Conservation (phyloP, 2,113 vertebrate species). For the Eonycteris spelaea region DNA sequence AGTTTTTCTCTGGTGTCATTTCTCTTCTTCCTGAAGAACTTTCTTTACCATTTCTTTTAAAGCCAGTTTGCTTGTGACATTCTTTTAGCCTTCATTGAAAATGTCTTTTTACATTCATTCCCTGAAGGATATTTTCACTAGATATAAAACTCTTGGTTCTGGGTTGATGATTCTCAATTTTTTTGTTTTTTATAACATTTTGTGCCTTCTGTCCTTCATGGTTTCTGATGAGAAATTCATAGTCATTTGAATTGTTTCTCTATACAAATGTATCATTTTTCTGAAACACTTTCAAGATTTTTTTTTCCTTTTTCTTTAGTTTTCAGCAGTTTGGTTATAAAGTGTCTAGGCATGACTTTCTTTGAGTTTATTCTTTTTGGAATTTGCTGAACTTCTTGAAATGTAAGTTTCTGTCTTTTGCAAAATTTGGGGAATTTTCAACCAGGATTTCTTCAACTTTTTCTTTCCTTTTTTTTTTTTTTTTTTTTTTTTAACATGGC, state of each 20-base stretch:
- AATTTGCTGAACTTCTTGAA: slow-evolving; percentile 16
- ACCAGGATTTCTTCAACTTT: background rate
- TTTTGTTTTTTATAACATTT: background rate
- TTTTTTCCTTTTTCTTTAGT: background rate
- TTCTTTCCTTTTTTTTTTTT: background rate
- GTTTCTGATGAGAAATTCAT: background rate
- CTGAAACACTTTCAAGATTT: background rate
- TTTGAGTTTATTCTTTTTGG: background rate
- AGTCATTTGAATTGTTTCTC: background rate
- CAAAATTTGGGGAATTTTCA: background rate
- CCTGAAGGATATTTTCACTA: slow-evolving; percentile 20
- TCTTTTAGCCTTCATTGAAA: slow-evolving; percentile 3
- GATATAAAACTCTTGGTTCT: background rate
- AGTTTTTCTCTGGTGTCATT: background rate
- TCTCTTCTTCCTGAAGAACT: background rate
- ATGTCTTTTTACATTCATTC: background rate
- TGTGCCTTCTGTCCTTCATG: background rate
- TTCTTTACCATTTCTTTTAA: background rate
- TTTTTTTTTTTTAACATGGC: background rate
- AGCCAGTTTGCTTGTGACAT: background rate
- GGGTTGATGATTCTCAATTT: background rate
- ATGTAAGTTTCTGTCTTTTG: slow-evolving; percentile 16
- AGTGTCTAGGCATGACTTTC: background rate
- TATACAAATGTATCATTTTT: background rate
- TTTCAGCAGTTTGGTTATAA: background rate